Evolutionary conservation across 2,888 invertebrate species (phyloP).

Genomic region (Aphrophora alni): DNA sequence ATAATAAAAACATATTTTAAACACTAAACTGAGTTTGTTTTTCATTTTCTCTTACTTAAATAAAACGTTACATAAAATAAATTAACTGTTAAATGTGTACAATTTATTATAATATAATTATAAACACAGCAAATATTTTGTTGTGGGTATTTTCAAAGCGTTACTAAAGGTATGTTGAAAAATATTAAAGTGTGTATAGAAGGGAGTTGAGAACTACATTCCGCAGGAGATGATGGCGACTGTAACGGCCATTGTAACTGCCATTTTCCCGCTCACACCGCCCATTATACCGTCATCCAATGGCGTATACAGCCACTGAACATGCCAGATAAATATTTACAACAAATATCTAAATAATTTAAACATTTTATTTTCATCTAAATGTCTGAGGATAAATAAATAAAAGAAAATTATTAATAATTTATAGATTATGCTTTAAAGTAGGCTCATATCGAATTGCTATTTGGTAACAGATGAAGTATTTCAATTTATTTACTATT

Average conservation of each 20-base stretch:
- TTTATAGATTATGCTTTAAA: no score
- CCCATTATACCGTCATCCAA: not conserved
- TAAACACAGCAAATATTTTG: not conserved
- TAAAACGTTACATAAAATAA: no score
- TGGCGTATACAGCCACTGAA: not conserved
- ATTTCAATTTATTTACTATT: no score
- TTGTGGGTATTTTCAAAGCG: not conserved
- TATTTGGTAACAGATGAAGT: no score
- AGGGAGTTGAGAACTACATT: not conserved
- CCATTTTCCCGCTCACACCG: not conserved
- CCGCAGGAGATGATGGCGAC: constrained; percentile 4
- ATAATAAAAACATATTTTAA: no score
- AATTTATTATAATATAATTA: no score
- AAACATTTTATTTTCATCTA: not conserved
- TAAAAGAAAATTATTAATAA: no score
- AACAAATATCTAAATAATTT: not conserved
- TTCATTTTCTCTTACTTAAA: no score
- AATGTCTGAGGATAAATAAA: not conserved
- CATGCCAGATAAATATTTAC: not conserved
- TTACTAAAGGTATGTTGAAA: not conserved
- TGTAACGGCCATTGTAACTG: not conserved
- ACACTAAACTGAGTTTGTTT: no score
- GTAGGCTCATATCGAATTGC: no score
- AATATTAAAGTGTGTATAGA: not conserved
- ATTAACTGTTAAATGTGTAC: no score